Percentiles rank a stretch among this genome's conserved stretches.
Evolutionary conservation across 2,797 vertebrate species (phyloP).

Genomic region (Spatula versicolor): DNA sequence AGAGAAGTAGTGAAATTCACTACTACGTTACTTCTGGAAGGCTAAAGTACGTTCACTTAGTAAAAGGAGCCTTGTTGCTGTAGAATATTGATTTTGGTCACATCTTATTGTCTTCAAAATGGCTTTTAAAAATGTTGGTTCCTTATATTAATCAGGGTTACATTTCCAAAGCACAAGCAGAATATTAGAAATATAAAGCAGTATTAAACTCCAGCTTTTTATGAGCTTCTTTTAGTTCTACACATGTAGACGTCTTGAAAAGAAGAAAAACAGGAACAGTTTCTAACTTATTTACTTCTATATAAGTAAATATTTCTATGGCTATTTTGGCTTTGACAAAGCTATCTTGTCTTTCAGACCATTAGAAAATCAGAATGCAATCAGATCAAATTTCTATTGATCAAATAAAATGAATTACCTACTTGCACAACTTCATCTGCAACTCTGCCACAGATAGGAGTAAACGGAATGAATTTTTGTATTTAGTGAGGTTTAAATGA

Average conservation of each 20-base stretch:
- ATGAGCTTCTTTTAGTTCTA: not conserved
- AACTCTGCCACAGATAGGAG: slow-evolving; percentile 14
- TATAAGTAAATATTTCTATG: not conserved
- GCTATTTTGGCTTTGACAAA: slow-evolving; percentile 3
- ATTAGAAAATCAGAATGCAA: slow-evolving; percentile 20
- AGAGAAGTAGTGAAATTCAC: not conserved
- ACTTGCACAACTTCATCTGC: slow-evolving; percentile 10
- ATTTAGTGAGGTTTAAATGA: slow-evolving; percentile 57
- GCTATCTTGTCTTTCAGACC: not conserved
- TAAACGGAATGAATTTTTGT: slow-evolving; percentile 40
- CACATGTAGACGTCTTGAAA: not conserved
- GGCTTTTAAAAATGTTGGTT: not conserved
- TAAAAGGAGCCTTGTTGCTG: not conserved
- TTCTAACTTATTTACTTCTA: not conserved
- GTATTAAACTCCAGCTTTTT: not conserved
- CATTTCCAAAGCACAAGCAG: not conserved
- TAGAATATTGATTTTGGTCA: not conserved
- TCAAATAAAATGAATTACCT: slow-evolving; percentile 35
- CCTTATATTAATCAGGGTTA: not conserved
- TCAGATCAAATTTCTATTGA: not conserved
- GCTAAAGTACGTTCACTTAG: not conserved
- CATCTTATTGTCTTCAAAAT: not conserved
- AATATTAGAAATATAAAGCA: not conserved
- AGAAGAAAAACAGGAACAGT: not conserved
- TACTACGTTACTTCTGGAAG: not conserved